phyloP scores from a whole-genome alignment of 2,113 vertebrate genomes.

The Malurus elegans region DNA sequence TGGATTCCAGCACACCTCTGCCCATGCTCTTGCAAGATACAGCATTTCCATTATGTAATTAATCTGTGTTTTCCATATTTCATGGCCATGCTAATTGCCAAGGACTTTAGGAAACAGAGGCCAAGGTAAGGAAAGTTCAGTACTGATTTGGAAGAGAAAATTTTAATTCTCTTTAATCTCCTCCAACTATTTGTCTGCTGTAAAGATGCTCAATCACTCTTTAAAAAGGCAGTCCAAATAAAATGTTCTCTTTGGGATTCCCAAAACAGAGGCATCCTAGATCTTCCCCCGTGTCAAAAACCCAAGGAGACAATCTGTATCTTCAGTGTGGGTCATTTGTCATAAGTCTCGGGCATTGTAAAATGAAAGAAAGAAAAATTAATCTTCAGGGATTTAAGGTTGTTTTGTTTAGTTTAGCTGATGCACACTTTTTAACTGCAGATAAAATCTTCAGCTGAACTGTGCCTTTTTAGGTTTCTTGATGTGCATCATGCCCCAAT shows the following conservation, averaged over 20 bases:
- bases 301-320: not conserved
- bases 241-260: not conserved
- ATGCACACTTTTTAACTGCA: not conserved
- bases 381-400: not conserved
- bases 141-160: not conserved
- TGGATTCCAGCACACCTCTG: not conserved
- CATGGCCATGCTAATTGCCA: not conserved
- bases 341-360: not conserved
- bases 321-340: not conserved
- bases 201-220: not conserved
- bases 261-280: not conserved
- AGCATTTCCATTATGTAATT: not conserved
- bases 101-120: not conserved
- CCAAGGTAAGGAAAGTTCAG: not conserved
- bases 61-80: not conserved
- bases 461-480: not conserved
- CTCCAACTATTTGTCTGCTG: not conserved
- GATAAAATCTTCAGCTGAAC: not conserved
- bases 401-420: not conserved
- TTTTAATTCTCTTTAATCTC: not conserved
- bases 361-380: not conserved
- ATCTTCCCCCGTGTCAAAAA: not conserved
- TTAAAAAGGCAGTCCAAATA: not conserved
- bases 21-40: not conserved
- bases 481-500: not conserved